These are phyloP conservation scores for Dasypus novemcinctus DNA, from an alignment of 2,113 vertebrate species.

Conservation along the genomic window DNA sequence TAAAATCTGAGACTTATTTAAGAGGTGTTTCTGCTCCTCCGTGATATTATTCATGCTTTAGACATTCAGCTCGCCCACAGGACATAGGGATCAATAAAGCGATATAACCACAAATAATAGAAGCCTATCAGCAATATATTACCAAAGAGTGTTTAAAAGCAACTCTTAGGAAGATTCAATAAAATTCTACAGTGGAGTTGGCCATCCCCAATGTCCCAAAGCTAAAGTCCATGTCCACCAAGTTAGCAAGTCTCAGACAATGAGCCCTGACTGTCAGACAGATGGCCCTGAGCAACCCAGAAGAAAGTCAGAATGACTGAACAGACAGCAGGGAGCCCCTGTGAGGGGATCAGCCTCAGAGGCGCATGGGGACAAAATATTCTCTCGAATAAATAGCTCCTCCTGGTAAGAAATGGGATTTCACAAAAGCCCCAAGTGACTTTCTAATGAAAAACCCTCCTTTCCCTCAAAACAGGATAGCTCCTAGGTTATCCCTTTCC, in stretches of 20 bases:
- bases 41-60: background rate
- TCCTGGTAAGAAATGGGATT: background rate
- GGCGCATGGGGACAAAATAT: background rate
- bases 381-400: background rate
- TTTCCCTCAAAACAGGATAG: background rate
- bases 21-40: background rate
- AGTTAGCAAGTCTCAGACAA: background rate
- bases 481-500: background rate
- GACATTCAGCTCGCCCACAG: background rate
- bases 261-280: background rate
- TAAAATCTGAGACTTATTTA: background rate
- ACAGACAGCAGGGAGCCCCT: background rate
- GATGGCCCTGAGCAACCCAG: background rate
- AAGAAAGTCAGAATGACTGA: background rate
- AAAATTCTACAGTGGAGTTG: background rate
- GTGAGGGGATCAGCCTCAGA: background rate
- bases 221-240: background rate
- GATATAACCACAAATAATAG: conserved; percentile 44
- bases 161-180: conserved; percentile 47
- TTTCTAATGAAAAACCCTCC: background rate
- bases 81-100: background rate
- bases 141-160: conserved; percentile 37
- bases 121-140: conserved; percentile 5
- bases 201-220: background rate
- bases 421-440: background rate